phyloP scores from a whole-genome alignment of 2,888 invertebrate species.

The Acrobasis consociella region DNA sequence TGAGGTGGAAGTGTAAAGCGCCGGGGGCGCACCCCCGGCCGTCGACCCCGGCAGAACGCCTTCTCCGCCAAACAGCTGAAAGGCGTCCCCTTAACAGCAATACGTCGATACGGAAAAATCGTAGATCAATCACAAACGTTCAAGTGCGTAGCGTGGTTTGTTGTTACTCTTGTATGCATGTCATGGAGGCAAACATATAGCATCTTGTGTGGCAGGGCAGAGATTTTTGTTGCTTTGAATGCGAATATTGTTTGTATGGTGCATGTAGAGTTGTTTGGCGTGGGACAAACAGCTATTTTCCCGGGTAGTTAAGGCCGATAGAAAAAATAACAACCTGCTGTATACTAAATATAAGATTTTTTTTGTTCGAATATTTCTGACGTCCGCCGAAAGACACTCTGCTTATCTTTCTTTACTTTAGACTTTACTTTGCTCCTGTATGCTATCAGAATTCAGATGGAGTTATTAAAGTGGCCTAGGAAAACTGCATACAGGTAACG shows the following conservation, averaged over 20 bases:
- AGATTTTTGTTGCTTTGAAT: neutral
- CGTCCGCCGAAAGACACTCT: too few species aligned
- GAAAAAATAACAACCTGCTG: too few species aligned
- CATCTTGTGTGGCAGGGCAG: neutral
- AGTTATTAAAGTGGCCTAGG: too few species aligned
- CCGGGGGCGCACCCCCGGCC: conserved; percentile 65
- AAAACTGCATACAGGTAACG: too few species aligned
- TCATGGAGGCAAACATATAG: neutral
- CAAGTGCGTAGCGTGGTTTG: conserved; percentile 8
- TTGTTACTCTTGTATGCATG: conserved; percentile 6
- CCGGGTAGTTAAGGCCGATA: too few species aligned
- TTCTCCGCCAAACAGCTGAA: conserved; percentile 36
- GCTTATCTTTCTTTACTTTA: too few species aligned
- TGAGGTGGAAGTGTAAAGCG: conserved; percentile 77
- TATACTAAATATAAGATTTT: too few species aligned
- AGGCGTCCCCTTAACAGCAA: conserved; percentile 39
- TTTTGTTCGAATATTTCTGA: too few species aligned
- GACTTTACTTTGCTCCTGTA: too few species aligned
- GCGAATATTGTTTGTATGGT: neutral
- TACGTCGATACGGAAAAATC: conserved; percentile 39
- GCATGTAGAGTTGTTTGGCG: neutral
- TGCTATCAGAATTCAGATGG: too few species aligned
- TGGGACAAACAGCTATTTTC: neutral
- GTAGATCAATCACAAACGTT: conserved; percentile 45
- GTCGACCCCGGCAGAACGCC: conserved; percentile 60